These are phyloP conservation scores for Nothobranchius kuhntae DNA, from an alignment of 2,113 vertebrate species.

Conservation along the genomic window DNA sequence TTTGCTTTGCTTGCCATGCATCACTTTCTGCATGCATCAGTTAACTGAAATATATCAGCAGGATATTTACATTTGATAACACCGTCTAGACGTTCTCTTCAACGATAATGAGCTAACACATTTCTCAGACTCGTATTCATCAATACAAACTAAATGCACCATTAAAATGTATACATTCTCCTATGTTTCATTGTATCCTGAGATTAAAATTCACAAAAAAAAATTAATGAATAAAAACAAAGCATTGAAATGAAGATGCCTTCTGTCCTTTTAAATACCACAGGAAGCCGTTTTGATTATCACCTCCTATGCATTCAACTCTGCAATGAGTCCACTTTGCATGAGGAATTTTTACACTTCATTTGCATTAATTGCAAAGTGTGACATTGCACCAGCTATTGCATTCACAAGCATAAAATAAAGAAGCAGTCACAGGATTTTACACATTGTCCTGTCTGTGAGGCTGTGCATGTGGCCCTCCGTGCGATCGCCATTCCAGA, in stretches of 20 bases:
- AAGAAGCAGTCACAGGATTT: slow-evolving; percentile 17
- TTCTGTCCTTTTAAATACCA: slow-evolving; percentile 7
- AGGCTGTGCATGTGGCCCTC: not conserved
- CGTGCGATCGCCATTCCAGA: not conserved
- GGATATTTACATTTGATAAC: slow-evolving; percentile 52
- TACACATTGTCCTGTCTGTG: not conserved
- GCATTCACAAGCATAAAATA: slow-evolving; percentile 30
- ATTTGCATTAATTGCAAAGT: slow-evolving; percentile 52
- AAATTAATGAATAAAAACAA: not conserved
- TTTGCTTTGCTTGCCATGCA: slow-evolving; percentile 50
- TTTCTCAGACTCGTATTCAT: slow-evolving; percentile 16
- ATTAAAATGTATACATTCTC: slow-evolving; percentile 10
- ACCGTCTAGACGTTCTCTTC: slow-evolving; percentile 53
- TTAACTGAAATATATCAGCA: slow-evolving; percentile 49
- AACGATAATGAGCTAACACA: slow-evolving; percentile 29
- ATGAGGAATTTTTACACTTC: slow-evolving; percentile 21
- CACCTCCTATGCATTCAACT: not conserved
- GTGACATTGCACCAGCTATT: slow-evolving; percentile 59
- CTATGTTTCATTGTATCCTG: slow-evolving; percentile 20
- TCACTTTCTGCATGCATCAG: slow-evolving; percentile 47
- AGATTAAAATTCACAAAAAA: slow-evolving; percentile 16
- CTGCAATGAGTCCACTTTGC: slow-evolving; percentile 34
- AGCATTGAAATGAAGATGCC: slow-evolving; percentile 11
- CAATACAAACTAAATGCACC: slow-evolving; percentile 15
- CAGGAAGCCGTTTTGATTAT: slow-evolving; percentile 12